Base-by-base conservation (phyloP, 2,888 invertebrate species). In the Agonopterix heracliana region DNA sequence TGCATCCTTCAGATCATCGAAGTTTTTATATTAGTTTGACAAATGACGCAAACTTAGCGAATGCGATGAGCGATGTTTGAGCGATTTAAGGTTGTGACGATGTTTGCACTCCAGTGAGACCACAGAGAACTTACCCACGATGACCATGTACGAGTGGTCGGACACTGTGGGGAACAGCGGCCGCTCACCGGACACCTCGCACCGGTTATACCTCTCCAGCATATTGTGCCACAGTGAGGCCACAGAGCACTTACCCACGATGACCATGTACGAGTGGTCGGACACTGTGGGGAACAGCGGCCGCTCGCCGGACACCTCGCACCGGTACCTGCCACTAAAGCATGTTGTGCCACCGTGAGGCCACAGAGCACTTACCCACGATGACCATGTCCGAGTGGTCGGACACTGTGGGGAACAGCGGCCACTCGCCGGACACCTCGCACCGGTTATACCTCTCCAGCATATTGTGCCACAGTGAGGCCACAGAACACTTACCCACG, bases 231-330 rank as follows among this genome's bases (percentile, higher is more conserved):
- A 5, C 26, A 7, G 26, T 38, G 1, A n/a, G 38, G n/a, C 38
- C 10, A n/a, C 38, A 10, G n/a, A 38, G 9, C n/a, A 80, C 90
- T 87, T 74, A 93, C 93, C 92, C 48, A 93, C 91, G 60, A 93
- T 91, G 55, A 85, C 71, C 91, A 93, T 91, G 71, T 92, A 91
- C 54, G 90, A 91, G 71, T 92, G 91, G 65, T 91, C 91, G 52
- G 91, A 91, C 53, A 93, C 92, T 26, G 93, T 93, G 66, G 91
- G 92, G 75, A 94, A 94, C 54, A 92, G 91, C 40, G 94, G 93
- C 50, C 92, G 90, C 72, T 93, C 93, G 26, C 92, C 93, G 47
- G 93, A 93, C 53, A 93, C 93, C 74, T 93, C 93, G 70, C 93
- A 93, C 57, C 92, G 90, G 75, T 93, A 93, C 48, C 92, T 87